phyloP scores from a whole-genome alignment of 2,888 invertebrate genomes.

The Ptychoptera contaminata region DNA sequence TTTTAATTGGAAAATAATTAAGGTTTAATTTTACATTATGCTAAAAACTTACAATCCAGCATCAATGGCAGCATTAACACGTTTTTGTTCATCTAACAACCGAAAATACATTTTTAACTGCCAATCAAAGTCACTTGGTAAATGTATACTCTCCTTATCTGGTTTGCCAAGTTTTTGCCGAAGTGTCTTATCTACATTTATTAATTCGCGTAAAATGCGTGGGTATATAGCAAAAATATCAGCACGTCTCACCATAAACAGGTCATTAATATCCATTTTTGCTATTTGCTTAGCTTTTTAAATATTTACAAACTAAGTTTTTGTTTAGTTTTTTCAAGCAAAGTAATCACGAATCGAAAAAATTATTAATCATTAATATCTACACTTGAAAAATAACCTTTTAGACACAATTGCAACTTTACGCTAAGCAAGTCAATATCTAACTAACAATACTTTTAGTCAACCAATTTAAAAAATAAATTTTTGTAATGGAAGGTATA shows the following conservation, averaged over 20 bases:
- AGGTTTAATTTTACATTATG: too few relatives aligned
- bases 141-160: slow-evolving; percentile 19
- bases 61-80: slow-evolving; percentile 26
- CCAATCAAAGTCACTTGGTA: slow-evolving; percentile 42
- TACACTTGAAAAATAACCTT: too few relatives aligned
- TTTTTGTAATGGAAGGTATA: too few relatives aligned
- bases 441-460: too few relatives aligned
- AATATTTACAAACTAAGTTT: too few relatives aligned
- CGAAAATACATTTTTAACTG: slow-evolving; percentile 38
- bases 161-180: slow-evolving; percentile 30
- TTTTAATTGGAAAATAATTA: too few relatives aligned
- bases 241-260: slow-evolving; percentile 27
- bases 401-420: too few relatives aligned
- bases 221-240: slow-evolving; percentile 51
- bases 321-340: too few relatives aligned
- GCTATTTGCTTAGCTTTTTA: background rate
- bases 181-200: slow-evolving; percentile 34
- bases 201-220: slow-evolving; percentile 42
- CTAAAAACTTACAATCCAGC: slow-evolving; percentile 20
- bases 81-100: slow-evolving; percentile 36
- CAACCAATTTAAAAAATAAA: too few relatives aligned
- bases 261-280: slow-evolving; percentile 15
- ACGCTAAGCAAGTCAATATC: too few relatives aligned
- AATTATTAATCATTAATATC: too few relatives aligned
- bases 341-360: too few relatives aligned